Conservation (phyloP, 2,888 invertebrate genomes). For the Arctia plantaginis region DNA sequence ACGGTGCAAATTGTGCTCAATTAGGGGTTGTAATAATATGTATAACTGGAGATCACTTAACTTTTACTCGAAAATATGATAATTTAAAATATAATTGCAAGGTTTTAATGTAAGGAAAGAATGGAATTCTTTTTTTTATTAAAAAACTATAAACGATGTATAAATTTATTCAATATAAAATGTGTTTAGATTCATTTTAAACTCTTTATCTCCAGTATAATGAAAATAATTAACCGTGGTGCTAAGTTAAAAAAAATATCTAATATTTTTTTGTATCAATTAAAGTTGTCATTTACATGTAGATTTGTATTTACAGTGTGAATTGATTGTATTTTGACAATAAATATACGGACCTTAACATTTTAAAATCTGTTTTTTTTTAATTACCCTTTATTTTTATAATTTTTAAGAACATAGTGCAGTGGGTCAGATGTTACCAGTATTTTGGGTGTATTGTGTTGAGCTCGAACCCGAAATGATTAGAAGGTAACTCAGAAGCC, state of each 20-base stretch:
- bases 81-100: neutral
- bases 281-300: constrained; percentile 55
- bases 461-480: no score
- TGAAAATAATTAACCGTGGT: constrained; percentile 59
- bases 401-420: no score
- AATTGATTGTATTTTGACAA: constrained; percentile 68
- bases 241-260: constrained; percentile 66
- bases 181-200: neutral
- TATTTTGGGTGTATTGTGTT: no score
- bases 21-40: constrained; percentile 58
- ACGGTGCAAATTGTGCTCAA: constrained; percentile 71
- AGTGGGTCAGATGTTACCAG: neutral
- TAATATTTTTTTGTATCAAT: constrained; percentile 59
- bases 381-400: constrained; percentile 7
- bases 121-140: neutral
- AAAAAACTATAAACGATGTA: neutral
- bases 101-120: neutral
- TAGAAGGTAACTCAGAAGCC: no score
- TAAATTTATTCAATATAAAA: neutral
- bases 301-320: constrained; percentile 69
- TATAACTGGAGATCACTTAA: constrained; percentile 29
- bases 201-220: constrained; percentile 41
- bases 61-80: neutral
- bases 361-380: constrained; percentile 51
- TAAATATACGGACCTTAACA: constrained; percentile 79